Evolutionary conservation across 2,113 vertebrate genomes (phyloP), one percentile per base, ranked within the genome.

Genomic region (Triplophysa siluroides): DNA sequence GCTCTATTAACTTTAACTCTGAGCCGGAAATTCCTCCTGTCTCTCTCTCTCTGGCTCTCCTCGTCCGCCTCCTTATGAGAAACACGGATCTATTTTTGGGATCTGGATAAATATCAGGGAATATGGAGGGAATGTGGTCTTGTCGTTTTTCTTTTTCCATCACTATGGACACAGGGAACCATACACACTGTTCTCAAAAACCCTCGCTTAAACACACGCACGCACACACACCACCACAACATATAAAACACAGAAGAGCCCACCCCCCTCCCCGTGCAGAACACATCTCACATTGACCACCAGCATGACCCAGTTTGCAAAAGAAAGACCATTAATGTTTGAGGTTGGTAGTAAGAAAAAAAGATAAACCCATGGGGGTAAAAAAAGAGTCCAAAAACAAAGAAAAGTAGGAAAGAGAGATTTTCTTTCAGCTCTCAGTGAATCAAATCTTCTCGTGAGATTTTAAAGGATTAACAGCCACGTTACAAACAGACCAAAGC

Each of bases 21-120:
- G 33, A 84, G 85, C 90, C 86, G 91, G 91, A 92, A 93, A 93
- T 92, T 88, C 91, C 89, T 88, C 74, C 84, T 70, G 60, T 60
- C 41, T 38, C 33, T 60, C 41, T 62, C 83, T 87, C 80, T 84
- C 78, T 54, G 62, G 81, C 68, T 69, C 71, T 69, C 63, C 10
- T 76, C 69, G 64, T 60, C 66, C 77, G 47, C 54, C 64, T 72
- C 33, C 52, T 67, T 70, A 75, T 82, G 81, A 85, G 78, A 80
- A 78, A 69, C 50, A 9, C 45, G 1, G 38, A 8, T 65, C 78
- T 84, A 84, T 83, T 81, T 86, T 83, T 81, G 80, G 85, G 69
- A 29, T 50, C 29, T 78, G 78, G 74, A 77, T 78, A 66, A 63
- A 74, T 77, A 82, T 69, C 50, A 26, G 50, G 78, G 74, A 81